A percentile compares a stretch with the other conserved stretches of the same genome.
Evolutionary conservation across 2,888 invertebrate species (phyloP).

Genomic region (Drosophila meridionalis): DNA sequence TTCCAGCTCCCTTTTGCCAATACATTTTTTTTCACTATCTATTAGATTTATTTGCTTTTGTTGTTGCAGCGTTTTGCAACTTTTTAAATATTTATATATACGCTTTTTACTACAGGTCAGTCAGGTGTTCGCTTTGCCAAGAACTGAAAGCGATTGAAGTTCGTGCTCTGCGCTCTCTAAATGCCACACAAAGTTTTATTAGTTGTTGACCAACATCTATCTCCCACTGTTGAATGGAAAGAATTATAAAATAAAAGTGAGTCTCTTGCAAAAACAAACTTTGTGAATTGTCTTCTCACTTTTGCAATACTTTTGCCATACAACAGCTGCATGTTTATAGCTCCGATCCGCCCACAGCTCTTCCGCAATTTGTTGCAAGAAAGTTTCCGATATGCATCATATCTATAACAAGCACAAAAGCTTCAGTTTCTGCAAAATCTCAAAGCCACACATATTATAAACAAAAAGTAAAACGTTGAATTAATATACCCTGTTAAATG

Average conservation of each 20-base stretch:
- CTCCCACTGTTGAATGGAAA: slow-evolving; percentile 10
- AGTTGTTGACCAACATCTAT: slow-evolving; percentile 70
- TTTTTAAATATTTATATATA: slow-evolving; percentile 70
- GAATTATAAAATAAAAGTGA: not conserved
- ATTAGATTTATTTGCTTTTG: slow-evolving; percentile 30
- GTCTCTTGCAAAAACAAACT: slow-evolving; percentile 36
- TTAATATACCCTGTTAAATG: not conserved
- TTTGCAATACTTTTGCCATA: slow-evolving; percentile 29
- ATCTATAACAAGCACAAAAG: not conserved
- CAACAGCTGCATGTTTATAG: not conserved
- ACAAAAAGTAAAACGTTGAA: not conserved
- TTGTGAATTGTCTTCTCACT: slow-evolving; percentile 33
- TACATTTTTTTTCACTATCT: slow-evolving; percentile 4
- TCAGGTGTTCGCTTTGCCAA: slow-evolving; percentile 27
- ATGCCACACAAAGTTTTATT: slow-evolving; percentile 71
- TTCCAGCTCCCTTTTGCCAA: slow-evolving; percentile 46
- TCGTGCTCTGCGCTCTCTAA: slow-evolving; percentile 44
- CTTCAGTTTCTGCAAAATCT: not conserved
- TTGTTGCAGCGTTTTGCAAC: slow-evolving; percentile 49
- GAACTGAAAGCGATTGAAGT: slow-evolving; percentile 19
- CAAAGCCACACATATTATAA: not conserved
- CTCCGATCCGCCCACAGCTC: not conserved
- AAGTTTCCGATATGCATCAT: slow-evolving; percentile 15
- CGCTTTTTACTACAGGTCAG: slow-evolving; percentile 11
- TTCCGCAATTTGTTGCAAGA: slow-evolving; percentile 5